Evolutionary conservation across 2,113 vertebrate species (phyloP).

Genomic region (Heterotilapia buettikoferi): DNA sequence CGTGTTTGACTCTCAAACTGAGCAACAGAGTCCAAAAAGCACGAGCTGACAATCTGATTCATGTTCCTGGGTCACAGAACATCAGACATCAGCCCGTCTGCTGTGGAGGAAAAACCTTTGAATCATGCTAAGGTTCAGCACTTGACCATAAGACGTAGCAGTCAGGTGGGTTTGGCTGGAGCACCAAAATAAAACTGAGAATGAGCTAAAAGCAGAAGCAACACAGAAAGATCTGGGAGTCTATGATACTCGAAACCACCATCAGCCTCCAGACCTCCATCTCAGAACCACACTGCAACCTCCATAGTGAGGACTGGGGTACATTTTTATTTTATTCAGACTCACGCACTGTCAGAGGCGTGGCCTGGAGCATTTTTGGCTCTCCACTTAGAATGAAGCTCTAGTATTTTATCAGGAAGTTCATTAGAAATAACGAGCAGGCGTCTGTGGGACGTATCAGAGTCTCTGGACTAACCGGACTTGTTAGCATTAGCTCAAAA

Average conservation of each 20-base stretch:
- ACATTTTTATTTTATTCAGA: neutral
- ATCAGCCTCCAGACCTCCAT: accelerated
- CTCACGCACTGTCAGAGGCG: neutral
- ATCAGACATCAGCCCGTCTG: neutral
- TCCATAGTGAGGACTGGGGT: neutral
- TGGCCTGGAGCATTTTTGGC: accelerated
- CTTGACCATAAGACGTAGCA: neutral
- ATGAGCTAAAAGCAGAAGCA: neutral
- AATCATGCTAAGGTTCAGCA: neutral
- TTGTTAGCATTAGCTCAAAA: neutral
- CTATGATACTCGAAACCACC: accelerated
- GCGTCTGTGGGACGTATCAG: accelerated
- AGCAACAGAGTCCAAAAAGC: accelerated
- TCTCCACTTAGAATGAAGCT: neutral
- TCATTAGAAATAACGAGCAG: neutral
- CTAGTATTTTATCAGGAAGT: neutral
- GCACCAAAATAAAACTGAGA: neutral
- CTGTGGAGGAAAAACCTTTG: accelerated
- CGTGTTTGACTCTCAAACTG: neutral
- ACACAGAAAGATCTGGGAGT: neutral
- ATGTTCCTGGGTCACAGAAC: neutral
- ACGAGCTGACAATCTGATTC: neutral
- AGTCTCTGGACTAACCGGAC: accelerated
- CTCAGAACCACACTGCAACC: accelerated
- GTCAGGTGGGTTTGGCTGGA: neutral